These are phyloP conservation scores for Pollenia angustigena DNA, from an alignment of 2,888 invertebrate genomes.

Conservation along the genomic window DNA sequence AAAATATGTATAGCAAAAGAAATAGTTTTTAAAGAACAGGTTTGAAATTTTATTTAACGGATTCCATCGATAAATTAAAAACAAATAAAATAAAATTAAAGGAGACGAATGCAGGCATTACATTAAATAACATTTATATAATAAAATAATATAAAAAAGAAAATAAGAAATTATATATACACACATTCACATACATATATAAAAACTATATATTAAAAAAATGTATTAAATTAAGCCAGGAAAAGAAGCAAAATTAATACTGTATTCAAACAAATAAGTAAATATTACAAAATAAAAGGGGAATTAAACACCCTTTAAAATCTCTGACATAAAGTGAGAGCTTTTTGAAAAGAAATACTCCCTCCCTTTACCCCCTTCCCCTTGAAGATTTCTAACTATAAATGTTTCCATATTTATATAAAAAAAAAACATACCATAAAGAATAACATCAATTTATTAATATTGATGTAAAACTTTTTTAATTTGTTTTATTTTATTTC, in stretches of 20 bases:
- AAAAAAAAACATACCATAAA: not conserved
- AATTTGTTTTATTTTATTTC: conserved; percentile 26
- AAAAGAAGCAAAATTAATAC: conserved; percentile 11
- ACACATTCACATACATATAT: conserved; percentile 41
- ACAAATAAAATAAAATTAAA: conserved; percentile 38
- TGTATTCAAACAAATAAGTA: conserved; percentile 12
- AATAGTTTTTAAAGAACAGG: conserved; percentile 45
- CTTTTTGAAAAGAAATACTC: conserved; percentile 16
- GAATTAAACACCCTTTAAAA: not conserved
- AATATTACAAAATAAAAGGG: not conserved
- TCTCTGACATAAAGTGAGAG: conserved; percentile 1
- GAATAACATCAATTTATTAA: conserved; percentile 12
- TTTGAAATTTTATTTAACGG: conserved; percentile 68
- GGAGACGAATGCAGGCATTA: conserved; percentile 72
- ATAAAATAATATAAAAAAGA: not conserved
- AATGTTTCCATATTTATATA: conserved; percentile 65
- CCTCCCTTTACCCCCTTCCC: not conserved
- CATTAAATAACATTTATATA: conserved; percentile 60
- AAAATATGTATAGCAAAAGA: conserved; percentile 39
- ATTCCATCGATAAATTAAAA: conserved; percentile 71
- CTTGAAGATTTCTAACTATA: conserved; percentile 53
- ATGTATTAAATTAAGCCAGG: conserved; percentile 30
- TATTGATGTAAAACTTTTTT: conserved; percentile 59
- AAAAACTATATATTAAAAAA: conserved; percentile 31
- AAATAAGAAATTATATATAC: conserved; percentile 49